Evolutionary conservation across 2,113 vertebrate species (phyloP).

Genomic region (Dasyurus viverrinus): DNA sequence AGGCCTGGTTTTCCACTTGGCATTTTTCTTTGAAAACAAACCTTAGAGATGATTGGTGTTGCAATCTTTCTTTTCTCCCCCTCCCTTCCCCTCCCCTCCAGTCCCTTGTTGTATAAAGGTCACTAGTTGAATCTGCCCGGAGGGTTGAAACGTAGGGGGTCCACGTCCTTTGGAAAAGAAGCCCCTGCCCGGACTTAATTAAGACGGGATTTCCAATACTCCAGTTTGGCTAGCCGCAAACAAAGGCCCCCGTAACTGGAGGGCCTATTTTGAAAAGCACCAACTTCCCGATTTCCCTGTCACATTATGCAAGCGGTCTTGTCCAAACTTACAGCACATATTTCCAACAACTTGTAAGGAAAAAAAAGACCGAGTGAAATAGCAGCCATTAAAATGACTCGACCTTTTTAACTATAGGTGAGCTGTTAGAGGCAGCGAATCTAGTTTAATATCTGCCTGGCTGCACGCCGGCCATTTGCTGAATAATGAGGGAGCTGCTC

Average conservation of each 20-base stretch:
- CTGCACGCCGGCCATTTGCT: slow-evolving; percentile 80
- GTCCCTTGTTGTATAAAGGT: background rate
- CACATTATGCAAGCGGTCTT: background rate
- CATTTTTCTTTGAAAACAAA: background rate
- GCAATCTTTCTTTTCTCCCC: no score
- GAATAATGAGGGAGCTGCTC: slow-evolving; percentile 64
- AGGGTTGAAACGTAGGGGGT: background rate
- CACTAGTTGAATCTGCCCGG: background rate
- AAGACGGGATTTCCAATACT: background rate
- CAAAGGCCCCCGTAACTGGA: background rate
- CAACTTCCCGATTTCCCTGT: background rate
- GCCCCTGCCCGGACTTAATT: background rate
- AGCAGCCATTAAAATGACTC: background rate
- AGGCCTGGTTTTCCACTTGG: background rate
- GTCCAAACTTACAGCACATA: background rate
- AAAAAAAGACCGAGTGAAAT: background rate
- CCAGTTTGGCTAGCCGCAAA: background rate
- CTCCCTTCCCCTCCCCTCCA: no score
- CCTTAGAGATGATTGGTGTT: background rate
- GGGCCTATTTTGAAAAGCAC: background rate
- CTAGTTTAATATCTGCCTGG: slow-evolving; percentile 61
- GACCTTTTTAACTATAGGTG: background rate
- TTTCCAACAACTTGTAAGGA: background rate
- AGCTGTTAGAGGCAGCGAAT: slow-evolving; percentile 47
- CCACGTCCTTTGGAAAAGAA: background rate